Conservation (phyloP, 2,113 vertebrate genomes). For the Synodontis membranacea region DNA sequence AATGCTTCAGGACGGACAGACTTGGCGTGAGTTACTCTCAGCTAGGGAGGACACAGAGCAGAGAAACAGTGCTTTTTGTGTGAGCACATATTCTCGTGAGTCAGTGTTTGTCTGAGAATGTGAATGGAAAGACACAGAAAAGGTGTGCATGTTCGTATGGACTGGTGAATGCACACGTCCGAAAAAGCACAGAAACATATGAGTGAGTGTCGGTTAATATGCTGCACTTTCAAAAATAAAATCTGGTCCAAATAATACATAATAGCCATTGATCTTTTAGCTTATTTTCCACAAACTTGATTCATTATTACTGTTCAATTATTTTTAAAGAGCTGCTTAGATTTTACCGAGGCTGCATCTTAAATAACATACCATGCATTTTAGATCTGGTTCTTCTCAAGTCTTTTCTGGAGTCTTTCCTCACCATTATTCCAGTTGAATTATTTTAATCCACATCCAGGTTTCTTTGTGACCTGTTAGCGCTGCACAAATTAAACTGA, state of each 20-base stretch:
- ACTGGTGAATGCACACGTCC: neutral
- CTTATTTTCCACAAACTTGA: neutral
- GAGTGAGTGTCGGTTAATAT: neutral
- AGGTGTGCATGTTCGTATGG: neutral
- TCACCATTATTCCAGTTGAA: neutral
- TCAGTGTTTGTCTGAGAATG: neutral
- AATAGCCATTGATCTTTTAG: neutral
- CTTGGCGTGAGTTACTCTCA: constrained; percentile 34
- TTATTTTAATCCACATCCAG: neutral
- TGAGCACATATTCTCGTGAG: neutral
- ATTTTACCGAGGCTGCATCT: neutral
- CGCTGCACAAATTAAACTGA: neutral
- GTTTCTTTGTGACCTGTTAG: neutral
- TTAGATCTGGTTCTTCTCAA: neutral
- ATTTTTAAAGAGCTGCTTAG: neutral
- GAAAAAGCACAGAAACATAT: neutral
- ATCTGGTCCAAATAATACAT: neutral
- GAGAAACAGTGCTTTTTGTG: neutral
- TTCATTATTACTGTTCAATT: neutral
- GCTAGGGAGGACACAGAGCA: neutral
- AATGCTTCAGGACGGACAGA: constrained; percentile 65
- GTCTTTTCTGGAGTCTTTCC: neutral
- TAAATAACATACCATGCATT: neutral
- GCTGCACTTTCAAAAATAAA: neutral
- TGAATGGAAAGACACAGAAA: neutral